A percentile compares a stretch with the other conserved stretches of the same genome.
Conservation (phyloP, 2,888 invertebrate species). For the Nineta flava region DNA sequence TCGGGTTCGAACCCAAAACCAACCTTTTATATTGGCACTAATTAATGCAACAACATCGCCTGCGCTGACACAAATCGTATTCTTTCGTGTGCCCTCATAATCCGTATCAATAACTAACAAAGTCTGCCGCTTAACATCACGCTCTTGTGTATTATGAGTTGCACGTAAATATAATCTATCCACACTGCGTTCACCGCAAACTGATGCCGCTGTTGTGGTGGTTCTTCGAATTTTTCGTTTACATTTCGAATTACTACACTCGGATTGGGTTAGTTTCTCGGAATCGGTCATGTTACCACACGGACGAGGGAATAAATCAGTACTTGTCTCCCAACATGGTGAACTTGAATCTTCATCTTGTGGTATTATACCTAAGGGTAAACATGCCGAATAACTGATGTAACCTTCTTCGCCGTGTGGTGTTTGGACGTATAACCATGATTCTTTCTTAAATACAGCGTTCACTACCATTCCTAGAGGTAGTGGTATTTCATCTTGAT, state of each 20-base stretch:
- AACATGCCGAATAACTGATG: slow-evolving; percentile 56
- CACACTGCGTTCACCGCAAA: slow-evolving; percentile 54
- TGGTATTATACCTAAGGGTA: slow-evolving; percentile 48
- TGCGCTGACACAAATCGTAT: slow-evolving; percentile 45
- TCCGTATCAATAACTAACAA: slow-evolving; percentile 53
- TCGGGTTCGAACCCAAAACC: slow-evolving; percentile 60
- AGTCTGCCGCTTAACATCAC: slow-evolving; percentile 39
- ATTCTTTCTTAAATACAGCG: slow-evolving; percentile 70
- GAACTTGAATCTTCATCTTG: slow-evolving; percentile 34
- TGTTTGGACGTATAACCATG: slow-evolving; percentile 74
- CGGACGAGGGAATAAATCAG: slow-evolving; percentile 65
- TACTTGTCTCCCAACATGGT: slow-evolving; percentile 69
- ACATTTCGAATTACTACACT: slow-evolving; percentile 42
- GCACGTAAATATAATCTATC: slow-evolving; percentile 52
- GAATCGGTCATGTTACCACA: slow-evolving; percentile 69
- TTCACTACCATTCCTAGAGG: slow-evolving; percentile 75
- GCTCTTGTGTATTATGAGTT: slow-evolving; percentile 33
- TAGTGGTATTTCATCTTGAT: slow-evolving; percentile 48
- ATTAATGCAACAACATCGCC: slow-evolving; percentile 63
- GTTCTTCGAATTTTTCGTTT: slow-evolving; percentile 18
- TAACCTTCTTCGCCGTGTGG: slow-evolving; percentile 76
- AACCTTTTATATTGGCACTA: slow-evolving; percentile 38
- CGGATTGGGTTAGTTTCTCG: slow-evolving; percentile 54
- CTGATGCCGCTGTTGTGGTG: slow-evolving; percentile 21
- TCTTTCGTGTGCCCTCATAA: slow-evolving; percentile 39